A percentile compares a stretch with the other conserved stretches of the same genome.
phyloP scores from a whole-genome alignment of 2,888 invertebrate species.

The Diaperis boleti region DNA sequence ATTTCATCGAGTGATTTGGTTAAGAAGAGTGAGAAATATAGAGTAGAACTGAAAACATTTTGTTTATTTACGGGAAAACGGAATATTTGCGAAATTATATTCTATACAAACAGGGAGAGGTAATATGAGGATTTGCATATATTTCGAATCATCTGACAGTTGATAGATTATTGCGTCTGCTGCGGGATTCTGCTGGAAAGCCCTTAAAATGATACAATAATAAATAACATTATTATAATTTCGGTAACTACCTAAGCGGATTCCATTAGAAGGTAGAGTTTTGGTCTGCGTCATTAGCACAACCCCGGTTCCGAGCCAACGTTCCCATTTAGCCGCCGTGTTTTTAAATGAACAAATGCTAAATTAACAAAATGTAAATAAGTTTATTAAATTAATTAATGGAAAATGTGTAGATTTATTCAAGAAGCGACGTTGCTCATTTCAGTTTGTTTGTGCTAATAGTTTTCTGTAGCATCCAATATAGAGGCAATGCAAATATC shows the following conservation, averaged over 20 bases:
- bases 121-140: slow-evolving; percentile 25
- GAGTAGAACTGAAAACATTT: slow-evolving; percentile 1
- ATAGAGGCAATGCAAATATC: too few species aligned
- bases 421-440: slow-evolving; percentile 7
- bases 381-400: slow-evolving; percentile 24
- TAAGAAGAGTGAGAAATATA: background rate
- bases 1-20: slow-evolving; percentile 8
- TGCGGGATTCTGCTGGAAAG: slow-evolving; percentile 6
- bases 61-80: slow-evolving; percentile 7
- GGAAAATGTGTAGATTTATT: slow-evolving; percentile 17
- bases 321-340: slow-evolving; percentile 1
- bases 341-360: slow-evolving; percentile 11
- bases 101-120: slow-evolving; percentile 12
- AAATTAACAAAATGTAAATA: slow-evolving; percentile 13
- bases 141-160: slow-evolving; percentile 20
- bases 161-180: slow-evolving; percentile 28
- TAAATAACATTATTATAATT: slow-evolving; percentile 26
- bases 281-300: slow-evolving; percentile 9
- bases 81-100: slow-evolving; percentile 4
- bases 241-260: slow-evolving; percentile 16
- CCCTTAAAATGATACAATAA: slow-evolving; percentile 29
- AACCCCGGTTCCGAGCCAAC: background rate
- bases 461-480: too few species aligned
- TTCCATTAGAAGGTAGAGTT: slow-evolving; percentile 28
- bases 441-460: slow-evolving; percentile 17